Conservation (phyloP, 2,888 invertebrate genomes). For the Eucera pruinosa region DNA sequence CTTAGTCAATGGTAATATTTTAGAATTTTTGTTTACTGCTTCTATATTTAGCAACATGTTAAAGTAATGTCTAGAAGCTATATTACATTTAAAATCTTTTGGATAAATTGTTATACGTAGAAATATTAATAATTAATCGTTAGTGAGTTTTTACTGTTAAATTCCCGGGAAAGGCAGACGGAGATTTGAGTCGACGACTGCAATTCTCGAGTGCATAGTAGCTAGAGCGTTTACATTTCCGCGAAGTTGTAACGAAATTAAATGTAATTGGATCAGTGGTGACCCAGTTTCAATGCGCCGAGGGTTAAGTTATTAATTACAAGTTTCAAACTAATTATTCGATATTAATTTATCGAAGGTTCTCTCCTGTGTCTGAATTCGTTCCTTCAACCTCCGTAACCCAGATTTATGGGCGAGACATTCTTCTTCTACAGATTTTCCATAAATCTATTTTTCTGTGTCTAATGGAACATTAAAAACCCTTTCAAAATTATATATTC, state of each 20-base stretch:
- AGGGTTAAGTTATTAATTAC: conserved; percentile 41
- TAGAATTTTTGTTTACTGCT: no score
- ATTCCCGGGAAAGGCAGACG: background rate
- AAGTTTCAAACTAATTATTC: conserved; percentile 39
- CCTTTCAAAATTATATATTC: no score
- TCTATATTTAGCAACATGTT: no score
- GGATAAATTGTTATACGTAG: no score
- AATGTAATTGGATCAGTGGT: conserved; percentile 39
- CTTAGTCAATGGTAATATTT: no score
- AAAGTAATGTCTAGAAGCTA: no score
- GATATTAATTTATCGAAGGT: conserved; percentile 32
- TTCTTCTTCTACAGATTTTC: background rate
- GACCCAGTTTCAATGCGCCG: conserved; percentile 26
- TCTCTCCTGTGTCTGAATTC: conserved; percentile 14
- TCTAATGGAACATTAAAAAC: no score
- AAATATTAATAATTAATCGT: conserved; percentile 12
- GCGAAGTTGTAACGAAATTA: conserved; percentile 40
- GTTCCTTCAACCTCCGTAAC: background rate
- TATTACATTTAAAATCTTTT: no score
- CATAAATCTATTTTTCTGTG: no score
- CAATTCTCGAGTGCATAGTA: background rate
- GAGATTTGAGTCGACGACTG: background rate
- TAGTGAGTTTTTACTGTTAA: background rate
- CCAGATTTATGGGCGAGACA: conserved; percentile 3
- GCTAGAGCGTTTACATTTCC: conserved; percentile 24